phyloP scores from a whole-genome alignment of 2,113 vertebrate species.

The Microtus pennsylvanicus region DNA sequence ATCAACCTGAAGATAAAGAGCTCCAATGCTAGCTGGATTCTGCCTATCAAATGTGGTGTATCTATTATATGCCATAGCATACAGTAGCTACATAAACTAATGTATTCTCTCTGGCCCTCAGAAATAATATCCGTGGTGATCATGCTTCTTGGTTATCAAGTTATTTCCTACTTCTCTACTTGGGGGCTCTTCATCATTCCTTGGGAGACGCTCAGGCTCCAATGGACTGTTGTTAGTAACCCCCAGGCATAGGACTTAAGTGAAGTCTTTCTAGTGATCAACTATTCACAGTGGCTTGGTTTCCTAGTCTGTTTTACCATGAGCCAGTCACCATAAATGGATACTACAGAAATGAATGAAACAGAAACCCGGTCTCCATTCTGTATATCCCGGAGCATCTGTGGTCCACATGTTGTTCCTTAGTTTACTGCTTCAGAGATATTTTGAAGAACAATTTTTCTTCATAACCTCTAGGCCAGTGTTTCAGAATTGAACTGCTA shows the following conservation, averaged over 20 bases:
- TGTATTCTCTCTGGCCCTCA: too few relatives aligned
- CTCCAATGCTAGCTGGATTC: background rate
- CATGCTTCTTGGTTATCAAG: background rate
- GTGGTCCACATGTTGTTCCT: background rate
- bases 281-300: background rate
- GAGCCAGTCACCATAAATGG: background rate
- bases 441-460: background rate
- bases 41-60: background rate
- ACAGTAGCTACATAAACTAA: too few relatives aligned
- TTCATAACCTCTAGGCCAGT: background rate
- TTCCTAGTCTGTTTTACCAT: background rate
- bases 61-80: background rate
- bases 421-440: constrained; percentile 2
- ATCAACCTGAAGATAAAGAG: background rate
- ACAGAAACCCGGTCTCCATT: background rate
- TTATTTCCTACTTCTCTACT: background rate
- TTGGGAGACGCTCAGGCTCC: background rate
- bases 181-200: background rate
- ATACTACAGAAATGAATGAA: background rate
- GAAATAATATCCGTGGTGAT: background rate
- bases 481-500: constrained; percentile 25
- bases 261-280: background rate
- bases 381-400: background rate
- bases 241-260: background rate
- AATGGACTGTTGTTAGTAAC: background rate